Evolutionary conservation across 64 coral and sea anemone genomes (phyloP).

Genomic region (Hydrozoanthus tunicans): DNA sequence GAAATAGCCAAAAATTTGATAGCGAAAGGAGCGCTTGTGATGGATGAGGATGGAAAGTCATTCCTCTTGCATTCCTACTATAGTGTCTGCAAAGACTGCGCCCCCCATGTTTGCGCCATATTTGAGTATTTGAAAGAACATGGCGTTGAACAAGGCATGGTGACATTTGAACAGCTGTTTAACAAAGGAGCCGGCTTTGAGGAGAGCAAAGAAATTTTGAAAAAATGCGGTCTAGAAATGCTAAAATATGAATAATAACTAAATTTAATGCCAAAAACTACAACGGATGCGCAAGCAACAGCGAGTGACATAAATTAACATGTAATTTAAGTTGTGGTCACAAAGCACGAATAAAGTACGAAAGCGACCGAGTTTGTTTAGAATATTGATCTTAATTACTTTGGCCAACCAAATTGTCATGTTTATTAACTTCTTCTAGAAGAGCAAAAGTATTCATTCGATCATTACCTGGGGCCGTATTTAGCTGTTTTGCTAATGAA

Average conservation of each 20-base stretch:
- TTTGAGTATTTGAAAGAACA: background rate
- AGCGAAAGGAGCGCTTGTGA: background rate
- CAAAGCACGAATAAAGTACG: too few relatives aligned
- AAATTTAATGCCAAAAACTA: too few relatives aligned
- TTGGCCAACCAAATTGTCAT: too few relatives aligned
- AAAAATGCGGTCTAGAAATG: slow-evolving; percentile 3
- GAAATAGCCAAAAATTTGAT: background rate
- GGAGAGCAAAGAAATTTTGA: background rate
- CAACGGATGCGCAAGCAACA: too few relatives aligned
- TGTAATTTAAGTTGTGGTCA: too few relatives aligned
- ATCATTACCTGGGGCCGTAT: too few relatives aligned
- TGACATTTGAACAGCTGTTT: background rate
- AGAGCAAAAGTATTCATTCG: too few relatives aligned
- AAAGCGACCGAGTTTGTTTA: too few relatives aligned
- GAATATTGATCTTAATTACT: too few relatives aligned
- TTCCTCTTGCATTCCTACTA: slow-evolving; percentile 24
- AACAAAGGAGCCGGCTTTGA: background rate
- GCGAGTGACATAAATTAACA: too few relatives aligned
- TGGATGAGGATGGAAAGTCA: background rate
- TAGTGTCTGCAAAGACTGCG: slow-evolving; percentile 15
- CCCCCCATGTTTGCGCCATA: background rate
- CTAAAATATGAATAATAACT: background rate
- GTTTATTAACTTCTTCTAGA: too few relatives aligned
- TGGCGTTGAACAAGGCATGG: background rate
- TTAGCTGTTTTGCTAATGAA: too few relatives aligned